Evolutionary conservation across 2,888 invertebrate species (phyloP), one percentile per base, ranked within the genome.

Genomic region (Tinea semifulvella): DNA sequence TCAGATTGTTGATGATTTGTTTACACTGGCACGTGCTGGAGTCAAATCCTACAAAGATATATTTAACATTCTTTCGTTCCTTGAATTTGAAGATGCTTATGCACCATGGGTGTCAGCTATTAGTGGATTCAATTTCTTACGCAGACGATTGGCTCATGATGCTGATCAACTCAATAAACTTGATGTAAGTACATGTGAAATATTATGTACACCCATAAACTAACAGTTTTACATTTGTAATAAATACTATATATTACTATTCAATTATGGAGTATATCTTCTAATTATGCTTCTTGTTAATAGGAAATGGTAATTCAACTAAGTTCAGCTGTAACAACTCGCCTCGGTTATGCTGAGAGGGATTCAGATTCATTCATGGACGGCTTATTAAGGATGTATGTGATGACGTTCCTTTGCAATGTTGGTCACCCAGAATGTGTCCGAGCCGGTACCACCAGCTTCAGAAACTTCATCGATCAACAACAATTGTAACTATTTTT

Each of bases 91-190:
- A 65, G 82, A 79, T 3, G 83, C 87, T 44, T 88, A 88, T 50
- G 76, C 89, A 14, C 89, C 91, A 0, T 91, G 91, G 87, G 72
- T 79, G 28, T 72, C 87, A 1, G 89, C 88, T 2, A 68, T 88
- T 7, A 62, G 63, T 44, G 84, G 83, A 10, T 70, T 82, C 39
- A 65, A 67, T 46, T 84, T 65, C 44, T 56, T 77, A 14, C 55
- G 72, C 2, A 66, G 74, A 38, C 64, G 74, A 48, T 55, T 81
- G 42, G 77, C 82, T n/a, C 68, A 74, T 45, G 65, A 75, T 39
- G 44, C 50, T 4, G 42, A 49, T 0, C 58, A 60, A 36, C 53
- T 64, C 2, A 26, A 55, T 13, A 53, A 53, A 25, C 52, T 79
- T 4, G 49, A 64, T 49, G 82, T 81, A 44, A 16, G 48, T 8